A percentile compares a stretch with the other conserved stretches of the same genome.
Conservation (phyloP, 2,888 invertebrate genomes). For the Protophormia terraenovae region DNA sequence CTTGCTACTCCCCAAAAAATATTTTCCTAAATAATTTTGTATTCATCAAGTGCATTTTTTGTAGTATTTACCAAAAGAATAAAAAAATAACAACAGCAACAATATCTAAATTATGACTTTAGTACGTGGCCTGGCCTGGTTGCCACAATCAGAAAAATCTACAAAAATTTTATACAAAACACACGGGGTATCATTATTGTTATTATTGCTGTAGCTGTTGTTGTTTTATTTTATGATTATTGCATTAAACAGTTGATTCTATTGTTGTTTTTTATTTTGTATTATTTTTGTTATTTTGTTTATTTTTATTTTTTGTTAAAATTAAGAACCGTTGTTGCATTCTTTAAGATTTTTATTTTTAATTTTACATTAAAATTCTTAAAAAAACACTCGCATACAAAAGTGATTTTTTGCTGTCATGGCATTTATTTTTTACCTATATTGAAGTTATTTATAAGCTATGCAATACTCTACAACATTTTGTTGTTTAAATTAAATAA, state of each 20-base stretch:
- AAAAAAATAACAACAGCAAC: constrained; percentile 6
- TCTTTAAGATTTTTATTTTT: neutral
- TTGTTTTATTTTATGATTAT: constrained; percentile 46
- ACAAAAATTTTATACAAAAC: constrained; percentile 11
- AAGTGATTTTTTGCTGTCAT: neutral
- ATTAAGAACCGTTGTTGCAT: constrained; percentile 41
- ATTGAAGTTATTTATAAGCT: constrained; percentile 15
- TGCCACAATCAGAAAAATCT: constrained; percentile 27
- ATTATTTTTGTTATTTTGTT: no score
- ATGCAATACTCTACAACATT: neutral
- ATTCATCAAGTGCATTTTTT: constrained; percentile 44
- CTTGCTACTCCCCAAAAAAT: neutral
- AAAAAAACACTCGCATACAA: neutral
- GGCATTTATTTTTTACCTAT: constrained; percentile 8
- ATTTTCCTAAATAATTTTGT: constrained; percentile 18
- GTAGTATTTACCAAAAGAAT: neutral
- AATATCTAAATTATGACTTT: constrained; percentile 56
- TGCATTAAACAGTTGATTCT: constrained; percentile 36
- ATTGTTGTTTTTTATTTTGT: constrained; percentile 26
- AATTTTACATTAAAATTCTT: neutral
- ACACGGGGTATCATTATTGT: constrained; percentile 13
- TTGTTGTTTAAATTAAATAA: neutral
- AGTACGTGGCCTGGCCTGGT: constrained; percentile 46
- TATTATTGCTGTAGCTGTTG: neutral
- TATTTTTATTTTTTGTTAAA: neutral